Conservation (phyloP, 1,140 invertebrate species). For the Agrilus planipennis region DNA sequence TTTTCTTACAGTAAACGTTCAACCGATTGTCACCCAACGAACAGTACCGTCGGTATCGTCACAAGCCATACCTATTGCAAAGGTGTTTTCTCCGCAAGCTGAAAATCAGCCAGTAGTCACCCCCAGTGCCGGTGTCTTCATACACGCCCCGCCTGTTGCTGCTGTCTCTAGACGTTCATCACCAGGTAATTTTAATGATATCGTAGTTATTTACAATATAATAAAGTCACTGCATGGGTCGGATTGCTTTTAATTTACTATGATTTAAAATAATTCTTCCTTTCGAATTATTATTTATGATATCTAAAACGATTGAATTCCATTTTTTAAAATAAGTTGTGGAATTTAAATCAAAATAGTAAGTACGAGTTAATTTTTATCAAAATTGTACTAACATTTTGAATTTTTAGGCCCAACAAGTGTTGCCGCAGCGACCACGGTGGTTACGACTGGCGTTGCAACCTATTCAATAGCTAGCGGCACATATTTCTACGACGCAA, state of each 20-base stretch:
- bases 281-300: too few species aligned
- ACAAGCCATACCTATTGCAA: slow-evolving; percentile 29
- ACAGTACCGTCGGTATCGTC: slow-evolving; percentile 20
- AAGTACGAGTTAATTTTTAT: too few species aligned
- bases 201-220: background rate
- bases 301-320: too few species aligned
- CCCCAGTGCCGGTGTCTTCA: slow-evolving; percentile 23
- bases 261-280: too few species aligned
- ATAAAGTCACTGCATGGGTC: too few species aligned
- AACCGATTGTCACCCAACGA: slow-evolving; percentile 26
- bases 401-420: slow-evolving; percentile 14
- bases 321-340: too few species aligned
- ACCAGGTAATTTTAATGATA: slow-evolving; percentile 25
- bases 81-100: slow-evolving; percentile 26
- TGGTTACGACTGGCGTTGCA: slow-evolving; percentile 18
- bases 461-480: slow-evolving; percentile 23
- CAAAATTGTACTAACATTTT: too few species aligned
- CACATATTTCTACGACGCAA: slow-evolving; percentile 27
- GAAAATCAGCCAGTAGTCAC: slow-evolving; percentile 17
- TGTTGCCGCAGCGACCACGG: slow-evolving; percentile 10
- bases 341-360: too few species aligned
- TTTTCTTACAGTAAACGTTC: slow-evolving; percentile 27
- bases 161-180: slow-evolving; percentile 20
- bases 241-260: too few species aligned
- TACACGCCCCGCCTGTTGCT: slow-evolving; percentile 22